Evolutionary conservation across 2,113 vertebrate species (phyloP), one percentile per base, ranked within the genome.

Genomic region (Glaucomys volans): DNA sequence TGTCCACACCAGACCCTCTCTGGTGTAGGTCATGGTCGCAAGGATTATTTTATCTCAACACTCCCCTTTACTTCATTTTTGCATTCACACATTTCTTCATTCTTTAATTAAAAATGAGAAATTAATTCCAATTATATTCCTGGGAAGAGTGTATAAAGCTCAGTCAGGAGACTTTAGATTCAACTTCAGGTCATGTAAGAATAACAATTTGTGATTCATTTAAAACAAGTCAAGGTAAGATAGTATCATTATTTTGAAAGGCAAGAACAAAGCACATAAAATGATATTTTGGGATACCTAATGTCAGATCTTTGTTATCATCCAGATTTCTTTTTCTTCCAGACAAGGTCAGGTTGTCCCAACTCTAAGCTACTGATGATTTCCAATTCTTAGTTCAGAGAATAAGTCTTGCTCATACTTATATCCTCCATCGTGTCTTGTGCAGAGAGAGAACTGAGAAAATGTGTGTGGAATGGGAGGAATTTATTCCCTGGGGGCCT

Each of bases 101-200:
- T 81, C 42, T 7, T 22, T 95, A 87, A 84, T 50, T 32, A 5
- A 47, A 22, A 44, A 24, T 83, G 91, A 81, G 10, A 95, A 93
- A 69, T 96, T 44, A 75, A 81, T 94, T 92, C 30, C 50, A 84
- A 77, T 47, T 88, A 44, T 22, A 42, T 82, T 86, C 26, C 42
- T 80, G 32, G 12, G 18, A 57, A 76, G 71, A 72, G 5, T 77
- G 26, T 3, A 20, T 32, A 81, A 42, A 0, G 2, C 59, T 83
- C 37, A 44, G 32, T 79, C 13, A 84, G 44, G 40, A 87, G 54
- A 84, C 24, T 83, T 96, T 20, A 52, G 37, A 52, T 64, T 76
- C 57, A n/a, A 9, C 10, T 54, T 52, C 17, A 85, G 5, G 16
- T 69, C 35, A 88, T 40, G 35, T 0, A 42, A 30, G 75, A 50